Conservation (phyloP, 2,888 invertebrate genomes). For the Orgyia antiqua region DNA sequence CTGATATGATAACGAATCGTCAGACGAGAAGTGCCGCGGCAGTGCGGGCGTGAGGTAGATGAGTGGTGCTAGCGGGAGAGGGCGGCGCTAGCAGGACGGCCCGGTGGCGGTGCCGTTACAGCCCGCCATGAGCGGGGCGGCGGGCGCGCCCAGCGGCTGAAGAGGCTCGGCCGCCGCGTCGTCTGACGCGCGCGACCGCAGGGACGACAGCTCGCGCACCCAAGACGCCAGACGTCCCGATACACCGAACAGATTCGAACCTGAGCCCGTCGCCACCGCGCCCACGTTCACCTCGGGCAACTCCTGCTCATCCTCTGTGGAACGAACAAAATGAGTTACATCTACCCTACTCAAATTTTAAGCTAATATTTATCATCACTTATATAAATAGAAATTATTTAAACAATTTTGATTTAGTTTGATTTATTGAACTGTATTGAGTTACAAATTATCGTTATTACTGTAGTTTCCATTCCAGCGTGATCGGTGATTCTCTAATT, state of each 20-base stretch:
- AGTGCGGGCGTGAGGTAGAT: conserved; percentile 4
- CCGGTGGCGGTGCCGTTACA: conserved; percentile 27
- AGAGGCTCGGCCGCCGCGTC: conserved; percentile 55
- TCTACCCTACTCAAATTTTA: not conserved
- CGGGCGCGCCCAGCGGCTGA: conserved; percentile 32
- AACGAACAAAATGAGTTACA: not conserved
- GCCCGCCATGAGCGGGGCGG: conserved; percentile 42
- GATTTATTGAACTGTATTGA: too few relatives aligned
- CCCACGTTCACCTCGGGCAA: conserved; percentile 64
- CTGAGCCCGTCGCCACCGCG: conserved; percentile 68
- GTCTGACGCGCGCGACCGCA: conserved; percentile 56
- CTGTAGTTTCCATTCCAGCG: too few relatives aligned
- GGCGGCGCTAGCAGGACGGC: conserved; percentile 9
- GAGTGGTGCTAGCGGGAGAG: conserved; percentile 6
- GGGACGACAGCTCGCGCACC: conserved; percentile 70
- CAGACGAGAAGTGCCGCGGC: conserved; percentile 36
- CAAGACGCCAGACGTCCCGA: conserved; percentile 70
- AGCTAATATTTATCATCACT: not conserved
- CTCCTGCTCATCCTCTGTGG: conserved; percentile 62
- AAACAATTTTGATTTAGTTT: too few relatives aligned
- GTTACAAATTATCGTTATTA: too few relatives aligned
- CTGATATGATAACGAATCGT: conserved; percentile 57
- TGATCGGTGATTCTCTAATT: too few relatives aligned
- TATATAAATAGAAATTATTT: too few relatives aligned
- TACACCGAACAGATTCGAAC: conserved; percentile 72